Base-by-base conservation (phyloP, 2,888 invertebrate species). In the Noctua fimbriata region DNA sequence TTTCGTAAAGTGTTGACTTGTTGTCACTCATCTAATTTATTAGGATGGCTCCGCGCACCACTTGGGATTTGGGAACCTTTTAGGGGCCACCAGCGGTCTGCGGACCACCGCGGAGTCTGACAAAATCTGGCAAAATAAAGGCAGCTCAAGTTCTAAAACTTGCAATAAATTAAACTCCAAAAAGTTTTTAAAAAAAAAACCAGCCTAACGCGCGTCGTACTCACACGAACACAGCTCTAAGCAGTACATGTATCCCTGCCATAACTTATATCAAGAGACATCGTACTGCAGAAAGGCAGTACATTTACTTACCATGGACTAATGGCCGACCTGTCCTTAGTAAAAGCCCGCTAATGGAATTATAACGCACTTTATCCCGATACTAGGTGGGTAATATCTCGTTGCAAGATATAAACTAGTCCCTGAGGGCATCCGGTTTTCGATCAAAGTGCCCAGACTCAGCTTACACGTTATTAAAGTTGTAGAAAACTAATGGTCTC, bases 331-430 rank as follows among this genome's bases (percentile, higher is more conserved):
- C 60, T 81, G 70, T 78, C 73, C 67, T 41, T 47, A 69, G 69
- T 89, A 78, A 79, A 79, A 84, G 73, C 77, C 73, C 36, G 58
- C 69, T 79, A 87, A 89, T 87, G 73, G 81, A 79, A 88, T 87
- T 87, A 87, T 83, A 87, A 77, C 84, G 80, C 78, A 80, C 52
- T 81, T 78, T 83, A 83, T 84, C 44, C 76, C 52, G 81, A 83
- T 87, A 87, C 49, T 47, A 24, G 55, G 14, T n/a, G 9, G 10
- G 67, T 65, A 70, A 73, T 86, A 83, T 74, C 81, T 77, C 66
- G 76, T 58, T 52, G 69, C 52, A 60, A 84, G 79, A 89, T 87
- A 87, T 70, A 78, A 87, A 87, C 89, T 69, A 81, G 87, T 79
- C 66, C 55, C 72, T 63, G 16, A 70, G 28, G 69, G 71, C 60